A percentile compares a stretch with the other conserved stretches of the same genome.
Evolutionary conservation across 2,888 invertebrate genomes (phyloP).

Genomic region (Phytoseiulus persimilis): DNA sequence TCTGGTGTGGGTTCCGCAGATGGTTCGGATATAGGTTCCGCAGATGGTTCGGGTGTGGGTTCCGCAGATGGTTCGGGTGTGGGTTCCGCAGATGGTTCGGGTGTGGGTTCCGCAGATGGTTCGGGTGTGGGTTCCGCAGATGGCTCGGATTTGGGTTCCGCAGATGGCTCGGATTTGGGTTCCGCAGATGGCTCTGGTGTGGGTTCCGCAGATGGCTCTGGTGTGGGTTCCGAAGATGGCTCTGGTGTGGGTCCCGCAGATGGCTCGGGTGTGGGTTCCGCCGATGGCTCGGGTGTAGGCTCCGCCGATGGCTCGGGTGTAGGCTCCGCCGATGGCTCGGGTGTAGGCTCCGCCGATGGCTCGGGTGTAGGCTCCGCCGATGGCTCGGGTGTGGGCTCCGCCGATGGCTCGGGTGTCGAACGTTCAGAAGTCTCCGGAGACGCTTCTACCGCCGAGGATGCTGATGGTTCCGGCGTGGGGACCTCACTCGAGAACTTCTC

Average conservation of each 20-base stretch:
- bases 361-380: neutral
- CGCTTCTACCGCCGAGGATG: too few relatives aligned
- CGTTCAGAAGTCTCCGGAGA: too few relatives aligned
- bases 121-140: neutral
- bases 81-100: neutral
- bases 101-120: neutral
- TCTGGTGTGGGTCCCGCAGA: neutral
- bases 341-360: neutral
- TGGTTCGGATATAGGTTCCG: neutral
- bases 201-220: conserved; percentile 6
- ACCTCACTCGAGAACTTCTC: too few relatives aligned
- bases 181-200: neutral
- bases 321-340: conserved; percentile 6
- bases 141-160: neutral
- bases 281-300: neutral
- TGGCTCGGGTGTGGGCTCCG: neutral
- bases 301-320: neutral
- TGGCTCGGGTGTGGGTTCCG: neutral
- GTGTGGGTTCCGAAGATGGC: neutral
- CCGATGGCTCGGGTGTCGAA: too few relatives aligned
- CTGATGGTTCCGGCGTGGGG: too few relatives aligned
- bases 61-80: neutral
- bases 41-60: neutral
- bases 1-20: neutral
- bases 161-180: neutral